Evolutionary conservation across 2,797 vertebrate genomes (phyloP).

Genomic region (Champsocephalus esox): DNA sequence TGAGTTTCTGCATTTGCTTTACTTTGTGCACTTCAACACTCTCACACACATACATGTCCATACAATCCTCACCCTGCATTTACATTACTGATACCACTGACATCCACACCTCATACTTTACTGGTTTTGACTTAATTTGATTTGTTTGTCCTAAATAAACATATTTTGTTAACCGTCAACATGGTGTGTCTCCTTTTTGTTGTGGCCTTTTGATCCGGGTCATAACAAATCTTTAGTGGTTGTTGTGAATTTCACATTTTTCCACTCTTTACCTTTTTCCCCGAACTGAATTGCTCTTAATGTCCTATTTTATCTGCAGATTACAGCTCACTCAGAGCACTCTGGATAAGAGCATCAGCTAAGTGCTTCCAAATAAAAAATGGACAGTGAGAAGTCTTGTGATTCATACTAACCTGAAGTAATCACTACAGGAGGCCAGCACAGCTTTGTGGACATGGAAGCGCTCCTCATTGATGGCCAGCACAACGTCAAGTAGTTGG

Average conservation of each 20-base stretch:
- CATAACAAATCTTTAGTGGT: neutral
- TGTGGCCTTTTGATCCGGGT: too few relatives aligned
- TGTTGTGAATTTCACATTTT: neutral
- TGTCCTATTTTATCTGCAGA: neutral
- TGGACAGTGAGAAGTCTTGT: conserved; percentile 38
- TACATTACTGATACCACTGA: too few relatives aligned
- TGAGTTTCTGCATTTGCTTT: too few relatives aligned
- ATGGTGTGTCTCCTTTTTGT: too few relatives aligned
- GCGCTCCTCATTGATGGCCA: conserved; percentile 92
- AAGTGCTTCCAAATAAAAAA: conserved; percentile 44
- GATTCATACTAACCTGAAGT: conserved; percentile 91
- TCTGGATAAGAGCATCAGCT: conserved; percentile 13
- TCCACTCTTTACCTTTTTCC: neutral
- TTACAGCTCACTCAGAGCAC: conserved; percentile 14
- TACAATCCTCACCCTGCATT: too few relatives aligned
- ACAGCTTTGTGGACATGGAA: conserved; percentile 98
- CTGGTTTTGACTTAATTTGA: too few relatives aligned
- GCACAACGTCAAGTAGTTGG: conserved; percentile 94
- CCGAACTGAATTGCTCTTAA: neutral
- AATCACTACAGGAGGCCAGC: conserved; percentile 97
- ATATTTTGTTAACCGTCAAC: too few relatives aligned
- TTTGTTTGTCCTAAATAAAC: too few relatives aligned
- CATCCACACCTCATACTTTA: too few relatives aligned
- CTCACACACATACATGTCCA: too few relatives aligned
- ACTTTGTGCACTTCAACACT: too few relatives aligned